A percentile compares a stretch with the other conserved stretches of the same genome.
Evolutionary conservation across 2,888 invertebrate species (phyloP).

Genomic region (Thecocarcelia acutangulata): DNA sequence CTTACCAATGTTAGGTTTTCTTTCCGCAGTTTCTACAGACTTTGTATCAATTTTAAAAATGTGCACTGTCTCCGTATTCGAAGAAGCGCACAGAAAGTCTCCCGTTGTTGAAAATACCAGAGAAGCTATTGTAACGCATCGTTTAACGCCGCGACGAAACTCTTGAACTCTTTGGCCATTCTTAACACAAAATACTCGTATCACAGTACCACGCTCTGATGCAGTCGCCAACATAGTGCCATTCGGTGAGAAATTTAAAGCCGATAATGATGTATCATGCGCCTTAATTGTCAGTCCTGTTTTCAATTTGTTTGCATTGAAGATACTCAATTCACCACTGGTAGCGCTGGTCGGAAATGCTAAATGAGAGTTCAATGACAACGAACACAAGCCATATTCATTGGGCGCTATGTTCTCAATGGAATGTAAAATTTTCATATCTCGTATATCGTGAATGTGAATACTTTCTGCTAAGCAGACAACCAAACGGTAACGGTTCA

Average conservation of each 20-base stretch:
- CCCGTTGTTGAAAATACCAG: conserved; percentile 79
- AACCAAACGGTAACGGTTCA: conserved; percentile 80
- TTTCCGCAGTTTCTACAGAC: conserved; percentile 78
- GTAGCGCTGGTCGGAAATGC: conserved; percentile 79
- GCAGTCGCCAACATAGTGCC: conserved; percentile 80
- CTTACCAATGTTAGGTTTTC: conserved; percentile 71
- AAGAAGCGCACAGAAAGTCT: conserved; percentile 80
- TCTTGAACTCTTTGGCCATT: conserved; percentile 81
- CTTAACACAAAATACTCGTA: conserved; percentile 81
- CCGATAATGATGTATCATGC: conserved; percentile 79
- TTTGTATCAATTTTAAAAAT: conserved; percentile 80
- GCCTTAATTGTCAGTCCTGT: conserved; percentile 79
- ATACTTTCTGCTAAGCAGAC: conserved; percentile 80
- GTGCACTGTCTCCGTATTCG: conserved; percentile 81
- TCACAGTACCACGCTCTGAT: conserved; percentile 81
- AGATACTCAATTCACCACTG: conserved; percentile 79
- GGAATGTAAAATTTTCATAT: conserved; percentile 81
- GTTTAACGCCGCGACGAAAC: conserved; percentile 80
- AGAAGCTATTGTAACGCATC: conserved; percentile 80
- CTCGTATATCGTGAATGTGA: conserved; percentile 81
- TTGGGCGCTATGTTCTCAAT: conserved; percentile 80
- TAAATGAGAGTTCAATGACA: conserved; percentile 80
- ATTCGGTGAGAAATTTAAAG: conserved; percentile 79
- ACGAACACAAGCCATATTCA: conserved; percentile 78
- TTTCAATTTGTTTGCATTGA: conserved; percentile 78